These are phyloP conservation scores for Aleadryas rufinucha DNA, from an alignment of 2,113 vertebrate genomes.

Conservation along the genomic window DNA sequence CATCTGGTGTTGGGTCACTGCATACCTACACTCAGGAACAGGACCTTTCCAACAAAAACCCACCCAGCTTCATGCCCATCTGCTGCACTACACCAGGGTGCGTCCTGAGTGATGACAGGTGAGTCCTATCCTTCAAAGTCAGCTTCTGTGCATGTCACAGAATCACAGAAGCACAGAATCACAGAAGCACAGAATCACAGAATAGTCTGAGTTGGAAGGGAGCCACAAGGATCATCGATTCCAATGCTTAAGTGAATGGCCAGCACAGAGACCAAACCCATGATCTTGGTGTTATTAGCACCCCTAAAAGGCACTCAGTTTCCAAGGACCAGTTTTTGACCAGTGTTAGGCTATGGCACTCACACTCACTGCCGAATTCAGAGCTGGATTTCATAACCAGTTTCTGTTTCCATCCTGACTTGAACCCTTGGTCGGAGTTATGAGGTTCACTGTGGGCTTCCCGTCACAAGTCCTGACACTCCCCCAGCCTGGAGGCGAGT, in stretches of 20 bases:
- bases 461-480: not conserved
- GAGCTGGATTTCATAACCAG: not conserved
- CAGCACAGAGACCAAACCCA: not conserved
- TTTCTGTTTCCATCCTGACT: not conserved
- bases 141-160: not conserved
- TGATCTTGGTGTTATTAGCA: rapidly evolving
- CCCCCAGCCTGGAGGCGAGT: not conserved
- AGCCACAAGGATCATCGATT: not conserved
- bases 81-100: not conserved
- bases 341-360: rapidly evolving
- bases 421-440: not conserved
- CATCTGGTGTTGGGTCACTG: not conserved
- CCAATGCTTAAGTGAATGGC: not conserved
- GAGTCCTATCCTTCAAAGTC: not conserved
- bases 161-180: not conserved
- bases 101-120: not conserved
- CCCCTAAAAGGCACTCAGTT: not conserved
- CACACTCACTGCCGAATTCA: not conserved
- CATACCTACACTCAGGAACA: not conserved
- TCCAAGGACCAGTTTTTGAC: not conserved
- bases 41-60: not conserved
- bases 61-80: not conserved
- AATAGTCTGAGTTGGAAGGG: not conserved
- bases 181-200: not conserved
- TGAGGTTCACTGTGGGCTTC: not conserved